Percentiles rank a stretch among this genome's conserved stretches.
Evolutionary conservation across 2,113 vertebrate genomes (phyloP).

Genomic region (Notechis scutatus): DNA sequence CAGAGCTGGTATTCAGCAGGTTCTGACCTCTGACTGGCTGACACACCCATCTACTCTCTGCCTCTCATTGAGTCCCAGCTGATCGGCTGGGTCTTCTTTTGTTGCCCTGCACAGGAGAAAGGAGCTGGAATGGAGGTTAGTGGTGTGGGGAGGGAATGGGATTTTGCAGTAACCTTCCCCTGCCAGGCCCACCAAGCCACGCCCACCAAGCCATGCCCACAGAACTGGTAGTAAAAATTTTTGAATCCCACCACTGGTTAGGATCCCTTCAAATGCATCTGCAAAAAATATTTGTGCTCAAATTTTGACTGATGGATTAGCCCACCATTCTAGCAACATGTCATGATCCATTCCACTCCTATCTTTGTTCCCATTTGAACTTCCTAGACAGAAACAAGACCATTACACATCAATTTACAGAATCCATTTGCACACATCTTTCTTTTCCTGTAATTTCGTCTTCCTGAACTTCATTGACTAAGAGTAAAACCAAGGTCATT

Average conservation of each 20-base stretch:
- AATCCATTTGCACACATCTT: neutral
- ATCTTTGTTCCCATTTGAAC: neutral
- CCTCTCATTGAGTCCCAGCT: no score
- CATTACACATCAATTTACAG: neutral
- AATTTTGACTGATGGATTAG: neutral
- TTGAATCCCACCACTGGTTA: neutral
- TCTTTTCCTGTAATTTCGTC: neutral
- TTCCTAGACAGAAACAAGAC: neutral
- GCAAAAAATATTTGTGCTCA: neutral
- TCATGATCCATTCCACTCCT: neutral
- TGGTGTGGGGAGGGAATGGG: no score
- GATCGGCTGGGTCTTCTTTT: no score
- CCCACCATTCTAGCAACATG: neutral
- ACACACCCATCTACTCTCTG: no score
- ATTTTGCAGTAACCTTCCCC: no score
- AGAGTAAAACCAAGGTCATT: neutral
- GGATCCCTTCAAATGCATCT: neutral
- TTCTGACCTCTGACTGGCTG: no score
- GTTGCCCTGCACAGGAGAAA: no score
- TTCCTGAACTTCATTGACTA: neutral
- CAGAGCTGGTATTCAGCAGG: no score
- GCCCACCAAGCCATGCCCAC: no score
- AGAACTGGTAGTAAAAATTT: no score
- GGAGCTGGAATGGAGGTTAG: no score
- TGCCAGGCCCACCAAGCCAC: no score